Evolutionary conservation across 1,140 invertebrate genomes (phyloP).

Genomic region (Zaprionus ghesquierei): DNA sequence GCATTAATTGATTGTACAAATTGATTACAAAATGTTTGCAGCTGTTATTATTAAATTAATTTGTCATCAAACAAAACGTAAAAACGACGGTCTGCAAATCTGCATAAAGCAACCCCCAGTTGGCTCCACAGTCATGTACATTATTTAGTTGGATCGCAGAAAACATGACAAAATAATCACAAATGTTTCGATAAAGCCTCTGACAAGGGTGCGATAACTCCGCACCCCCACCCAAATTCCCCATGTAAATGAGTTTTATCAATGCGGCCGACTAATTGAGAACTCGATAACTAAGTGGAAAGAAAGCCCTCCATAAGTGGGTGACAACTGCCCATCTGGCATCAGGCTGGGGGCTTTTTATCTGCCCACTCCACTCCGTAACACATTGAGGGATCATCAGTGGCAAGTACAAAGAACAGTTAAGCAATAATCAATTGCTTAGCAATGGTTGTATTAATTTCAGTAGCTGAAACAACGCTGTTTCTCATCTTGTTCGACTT

Average conservation of each 20-base stretch:
- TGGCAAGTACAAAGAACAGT: slow-evolving; percentile 67
- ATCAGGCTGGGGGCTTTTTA: neutral
- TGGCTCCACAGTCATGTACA: slow-evolving; percentile 29
- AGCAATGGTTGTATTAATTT: slow-evolving; percentile 63
- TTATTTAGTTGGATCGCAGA: slow-evolving; percentile 21
- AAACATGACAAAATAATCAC: slow-evolving; percentile 76
- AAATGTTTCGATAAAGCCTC: slow-evolving; percentile 67
- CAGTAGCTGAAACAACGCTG: slow-evolving; percentile 40
- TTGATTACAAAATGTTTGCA: slow-evolving; percentile 78
- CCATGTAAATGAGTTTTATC: slow-evolving; percentile 73
- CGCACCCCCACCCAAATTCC: slow-evolving; percentile 33
- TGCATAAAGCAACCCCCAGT: slow-evolving; percentile 62
- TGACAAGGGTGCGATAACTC: slow-evolving; percentile 51
- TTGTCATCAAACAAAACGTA: slow-evolving; percentile 72
- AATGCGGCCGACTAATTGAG: slow-evolving; percentile 59
- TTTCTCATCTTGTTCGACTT: slow-evolving; percentile 38
- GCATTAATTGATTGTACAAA: slow-evolving; percentile 67
- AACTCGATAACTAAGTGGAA: slow-evolving; percentile 54
- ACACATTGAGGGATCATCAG: slow-evolving; percentile 54
- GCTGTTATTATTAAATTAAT: slow-evolving; percentile 80
- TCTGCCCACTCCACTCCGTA: neutral
- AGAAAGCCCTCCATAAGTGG: slow-evolving; percentile 36
- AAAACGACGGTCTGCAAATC: slow-evolving; percentile 49
- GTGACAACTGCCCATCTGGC: slow-evolving; percentile 26
- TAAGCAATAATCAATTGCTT: slow-evolving; percentile 74